phyloP scores from a whole-genome alignment of 2,797 vertebrate genomes.

The Darevskia mixta region DNA sequence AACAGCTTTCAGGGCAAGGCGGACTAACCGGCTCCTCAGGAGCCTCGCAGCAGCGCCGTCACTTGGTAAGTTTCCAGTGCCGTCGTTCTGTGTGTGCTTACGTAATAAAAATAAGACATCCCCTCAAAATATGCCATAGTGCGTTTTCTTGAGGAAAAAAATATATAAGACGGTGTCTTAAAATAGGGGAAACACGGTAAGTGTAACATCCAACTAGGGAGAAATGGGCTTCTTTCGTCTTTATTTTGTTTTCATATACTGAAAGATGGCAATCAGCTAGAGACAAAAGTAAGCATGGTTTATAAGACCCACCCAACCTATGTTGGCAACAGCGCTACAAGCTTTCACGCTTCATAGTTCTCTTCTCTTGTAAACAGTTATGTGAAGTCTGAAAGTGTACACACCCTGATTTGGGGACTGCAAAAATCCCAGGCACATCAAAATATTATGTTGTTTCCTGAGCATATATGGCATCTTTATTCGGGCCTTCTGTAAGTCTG shows the following conservation, averaged over 20 bases:
- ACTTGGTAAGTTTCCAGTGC: no score
- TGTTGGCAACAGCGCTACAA: not conserved
- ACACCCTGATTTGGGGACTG: not conserved
- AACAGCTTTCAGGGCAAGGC: not conserved
- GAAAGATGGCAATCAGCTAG: not conserved
- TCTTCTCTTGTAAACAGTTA: not conserved
- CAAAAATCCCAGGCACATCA: not conserved
- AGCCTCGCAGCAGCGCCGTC: no score
- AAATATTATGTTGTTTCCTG: not conserved
- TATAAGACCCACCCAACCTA: not conserved
- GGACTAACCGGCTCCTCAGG: no score
- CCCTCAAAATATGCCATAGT: no score
- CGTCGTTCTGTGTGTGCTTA: no score
- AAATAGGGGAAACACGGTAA: not conserved
- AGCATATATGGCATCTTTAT: not conserved
- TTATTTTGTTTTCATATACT: not conserved
- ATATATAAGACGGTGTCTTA: no score
- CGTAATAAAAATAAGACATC: no score
- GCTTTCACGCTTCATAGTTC: not conserved
- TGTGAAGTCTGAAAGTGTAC: conserved; percentile 5
- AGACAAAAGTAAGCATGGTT: not conserved
- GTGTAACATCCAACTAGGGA: not conserved
- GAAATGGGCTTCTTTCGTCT: not conserved
- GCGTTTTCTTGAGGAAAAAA: no score
- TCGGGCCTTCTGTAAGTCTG: not conserved